Evolutionary conservation across 2,113 vertebrate species (phyloP), one percentile per base, ranked within the genome.

Genomic region (Cettia cetti): DNA sequence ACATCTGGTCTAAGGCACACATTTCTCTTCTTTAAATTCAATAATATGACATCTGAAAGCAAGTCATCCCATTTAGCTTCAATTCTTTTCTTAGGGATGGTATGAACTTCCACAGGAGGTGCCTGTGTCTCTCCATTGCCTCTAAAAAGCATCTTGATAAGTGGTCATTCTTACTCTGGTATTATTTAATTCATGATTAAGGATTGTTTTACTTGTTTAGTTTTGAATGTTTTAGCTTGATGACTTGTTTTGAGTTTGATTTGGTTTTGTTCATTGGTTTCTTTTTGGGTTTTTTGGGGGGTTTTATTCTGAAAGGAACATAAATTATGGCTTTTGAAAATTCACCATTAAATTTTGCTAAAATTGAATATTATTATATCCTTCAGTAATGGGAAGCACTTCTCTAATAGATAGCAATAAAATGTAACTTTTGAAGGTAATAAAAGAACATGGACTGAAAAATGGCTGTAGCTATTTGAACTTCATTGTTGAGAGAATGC

Each of bases 381-480:
- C 19, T 91, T 89, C 53, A 93, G n/a, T 92, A 91, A 92, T 66
- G 60, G 49, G 59, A 95, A 94, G 52, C 27, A 94, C 45, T 94
- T 94, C 45, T 95, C 40, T 91, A 50, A 70, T 35, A 96, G 77
- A 88, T 64, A 79, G 54, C 72, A 94, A 53, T 74, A 68, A 86
- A 94, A 90, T 39, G 24, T 63, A 83, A 87, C 40, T 90, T 91
- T 63, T 83, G 37, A 54, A 39, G 47, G 28, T 86, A 40, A 26
- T 64, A 79, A 95, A 96, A 97, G 92, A 75, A 66, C 54, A 88
- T 24, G 10, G 33, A 57, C 71, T 79, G 44, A 95, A 94, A 96
- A 97, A 96, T 17, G 12, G 30, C 40, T 71, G 42, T 72, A 97
- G 93, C 88, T 92, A 96, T 77, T 77, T 78, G 61, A 92, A 69